These are phyloP conservation scores for Sinonovacula constricta DNA, from an alignment of 1,140 invertebrate species.

Conservation along the genomic window DNA sequence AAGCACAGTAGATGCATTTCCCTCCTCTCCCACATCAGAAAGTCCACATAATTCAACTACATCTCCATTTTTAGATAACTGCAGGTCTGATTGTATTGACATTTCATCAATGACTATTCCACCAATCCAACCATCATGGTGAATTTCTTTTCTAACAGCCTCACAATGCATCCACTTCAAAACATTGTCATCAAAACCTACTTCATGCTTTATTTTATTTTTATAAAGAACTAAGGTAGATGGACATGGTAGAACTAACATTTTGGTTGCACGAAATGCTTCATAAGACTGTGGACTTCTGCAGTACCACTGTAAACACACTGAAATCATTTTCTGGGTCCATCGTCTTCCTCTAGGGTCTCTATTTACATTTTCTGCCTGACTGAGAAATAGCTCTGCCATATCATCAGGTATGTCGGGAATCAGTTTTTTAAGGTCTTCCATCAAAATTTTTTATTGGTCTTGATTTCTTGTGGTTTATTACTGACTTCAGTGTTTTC, in stretches of 20 bases:
- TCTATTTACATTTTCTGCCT: slow-evolving; percentile 9
- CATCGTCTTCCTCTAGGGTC: slow-evolving; percentile 50
- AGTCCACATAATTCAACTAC: slow-evolving; percentile 27
- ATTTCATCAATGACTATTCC: slow-evolving; percentile 54
- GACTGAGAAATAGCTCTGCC: slow-evolving; percentile 11
- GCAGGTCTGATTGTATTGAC: slow-evolving; percentile 36
- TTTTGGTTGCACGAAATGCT: slow-evolving; percentile 23
- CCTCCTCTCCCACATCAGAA: slow-evolving; percentile 24
- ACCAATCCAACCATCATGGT: slow-evolving; percentile 35
- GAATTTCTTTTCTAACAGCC: slow-evolving; percentile 27
- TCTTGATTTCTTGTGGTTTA: too few relatives aligned
- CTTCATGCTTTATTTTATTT: slow-evolving; percentile 50
- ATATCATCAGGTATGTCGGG: slow-evolving; percentile 17
- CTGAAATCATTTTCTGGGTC: slow-evolving; percentile 30
- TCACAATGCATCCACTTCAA: slow-evolving; percentile 52
- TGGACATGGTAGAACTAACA: slow-evolving; percentile 35
- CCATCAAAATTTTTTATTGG: background rate
- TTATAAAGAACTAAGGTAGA: slow-evolving; percentile 44
- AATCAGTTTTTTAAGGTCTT: background rate
- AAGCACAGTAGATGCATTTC: background rate
- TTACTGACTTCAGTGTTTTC: background rate
- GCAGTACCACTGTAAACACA: slow-evolving; percentile 46
- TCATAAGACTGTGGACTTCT: slow-evolving; percentile 42
- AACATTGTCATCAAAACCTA: slow-evolving; percentile 47
- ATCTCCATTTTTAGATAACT: slow-evolving; percentile 21